Percentiles rank a stretch among this genome's conserved stretches.
phyloP scores from a whole-genome alignment of 1,140 invertebrate species.

The Chironomus striatipennis region DNA sequence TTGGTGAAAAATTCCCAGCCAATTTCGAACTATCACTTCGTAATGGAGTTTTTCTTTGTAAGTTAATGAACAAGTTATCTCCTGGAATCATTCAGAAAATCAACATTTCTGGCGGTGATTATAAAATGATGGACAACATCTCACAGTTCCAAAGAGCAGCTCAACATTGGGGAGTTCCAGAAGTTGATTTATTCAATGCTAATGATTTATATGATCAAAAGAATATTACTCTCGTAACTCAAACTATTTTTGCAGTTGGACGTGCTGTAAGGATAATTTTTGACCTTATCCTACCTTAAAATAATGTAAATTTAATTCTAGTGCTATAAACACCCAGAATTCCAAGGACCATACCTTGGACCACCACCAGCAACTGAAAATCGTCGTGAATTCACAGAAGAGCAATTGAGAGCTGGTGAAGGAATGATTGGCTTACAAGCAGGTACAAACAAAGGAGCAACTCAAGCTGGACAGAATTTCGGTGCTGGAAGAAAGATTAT shows the following conservation, averaged over 20 bases:
- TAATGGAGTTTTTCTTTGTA: slow-evolving; percentile 73
- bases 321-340: slow-evolving; percentile 83
- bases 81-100: slow-evolving; percentile 81
- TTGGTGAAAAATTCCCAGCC: slow-evolving; percentile 68
- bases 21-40: slow-evolving; percentile 71
- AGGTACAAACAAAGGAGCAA: slow-evolving; percentile 83
- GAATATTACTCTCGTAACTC: slow-evolving; percentile 82
- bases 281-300: not conserved
- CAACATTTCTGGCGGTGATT: slow-evolving; percentile 77
- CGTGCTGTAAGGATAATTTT: slow-evolving; percentile 58
- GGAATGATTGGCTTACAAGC: slow-evolving; percentile 84
- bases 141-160: slow-evolving; percentile 86
- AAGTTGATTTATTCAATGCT: slow-evolving; percentile 88
- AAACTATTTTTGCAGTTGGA: slow-evolving; percentile 79
- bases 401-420: slow-evolving; percentile 75
- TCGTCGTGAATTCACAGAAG: slow-evolving; percentile 80
- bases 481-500: slow-evolving; percentile 80
- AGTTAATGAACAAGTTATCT: slow-evolving; percentile 76
- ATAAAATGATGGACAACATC: slow-evolving; percentile 92
- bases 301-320: slow-evolving; percentile 36
- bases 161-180: slow-evolving; percentile 76
- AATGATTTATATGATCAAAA: slow-evolving; percentile 90
- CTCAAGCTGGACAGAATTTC: slow-evolving; percentile 81
- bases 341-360: slow-evolving; percentile 73
- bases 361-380: slow-evolving; percentile 79